These are phyloP conservation scores for Cryptus armator DNA, from an alignment of 2,888 invertebrate genomes.

Conservation along the genomic window DNA sequence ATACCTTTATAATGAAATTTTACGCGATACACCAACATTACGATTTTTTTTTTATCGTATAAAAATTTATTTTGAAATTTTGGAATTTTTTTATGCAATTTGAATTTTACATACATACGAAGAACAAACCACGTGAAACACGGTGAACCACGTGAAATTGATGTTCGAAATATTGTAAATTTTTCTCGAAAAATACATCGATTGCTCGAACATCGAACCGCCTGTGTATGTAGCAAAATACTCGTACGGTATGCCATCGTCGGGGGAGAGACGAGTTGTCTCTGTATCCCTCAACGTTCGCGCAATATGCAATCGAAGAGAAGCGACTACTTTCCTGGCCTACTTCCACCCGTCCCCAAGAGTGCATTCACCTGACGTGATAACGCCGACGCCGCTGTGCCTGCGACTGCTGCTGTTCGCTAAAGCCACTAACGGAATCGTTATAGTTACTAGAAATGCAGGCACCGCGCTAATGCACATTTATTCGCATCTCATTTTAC, in stretches of 20 bases:
- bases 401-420: neutral
- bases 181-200: too few relatives aligned
- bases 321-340: conserved; percentile 76
- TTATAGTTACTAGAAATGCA: conserved; percentile 36
- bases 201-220: neutral
- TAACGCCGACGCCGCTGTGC: conserved; percentile 59
- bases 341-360: conserved; percentile 70
- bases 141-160: too few relatives aligned
- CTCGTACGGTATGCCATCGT: neutral
- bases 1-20: too few relatives aligned
- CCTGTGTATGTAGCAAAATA: conserved; percentile 15
- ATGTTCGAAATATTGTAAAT: too few relatives aligned
- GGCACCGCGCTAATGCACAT: conserved; percentile 38
- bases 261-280: conserved; percentile 32
- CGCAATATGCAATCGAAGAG: conserved; percentile 67
- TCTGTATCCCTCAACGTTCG: conserved; percentile 28
- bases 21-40: too few relatives aligned
- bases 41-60: too few relatives aligned
- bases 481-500: conserved; percentile 40
- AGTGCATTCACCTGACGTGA: conserved; percentile 76
- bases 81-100: too few relatives aligned
- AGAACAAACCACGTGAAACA: too few relatives aligned
- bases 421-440: conserved; percentile 32
- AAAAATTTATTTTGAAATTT: too few relatives aligned
- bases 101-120: too few relatives aligned